Evolutionary conservation across 2,888 invertebrate genomes (phyloP), one percentile per base, ranked within the genome.

Genomic region (Orthonevra nobilis): DNA sequence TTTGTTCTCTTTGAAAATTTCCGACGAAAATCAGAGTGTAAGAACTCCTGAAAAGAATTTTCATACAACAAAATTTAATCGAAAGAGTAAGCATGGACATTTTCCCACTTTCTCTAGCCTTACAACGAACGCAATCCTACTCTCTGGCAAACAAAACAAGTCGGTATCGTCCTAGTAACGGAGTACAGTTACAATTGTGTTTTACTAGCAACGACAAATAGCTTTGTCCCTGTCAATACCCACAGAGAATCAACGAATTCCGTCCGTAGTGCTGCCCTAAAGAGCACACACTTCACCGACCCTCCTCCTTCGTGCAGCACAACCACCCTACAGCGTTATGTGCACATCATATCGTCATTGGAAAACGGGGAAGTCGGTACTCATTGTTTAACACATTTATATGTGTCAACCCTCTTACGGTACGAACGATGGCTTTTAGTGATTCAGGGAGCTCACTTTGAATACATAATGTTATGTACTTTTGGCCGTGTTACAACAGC

Each of bases 341-440:
- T 61, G 48, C 63, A 61, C 61, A 42, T 52, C 60, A 60, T n/a
- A 23, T 23, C 23, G 23, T n/a, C 52, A 34, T 61, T 54, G 69
- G 42, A 44, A 70, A 77, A 77, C 63, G 73, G 79, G 79, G 79
- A 79, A 79, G 54, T 68, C 66, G 52, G n/a, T 48, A 54, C 60
- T 61, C 56, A 79, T 79, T 73, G 79, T 73, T 79, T 66, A 79
- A 79, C 73, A 79, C 79, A 79, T 73, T 79, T 79, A 79, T 79
- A 56, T 79, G 79, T 79, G 79, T 79, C 79, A 79, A 73, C 79
- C 79, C 79, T 79, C 79, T 38, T 70, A 23, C 28, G 10, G 36
- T n/a, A n/a, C 17, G 54, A 7, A 3, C 32, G 54, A 38, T 40
- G 77, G 77, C 72, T 66, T 60, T 72, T 60, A 66, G 38, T 60